Evolutionary conservation across 2,888 invertebrate genomes (phyloP).

Genomic region (Ophion ellenae): DNA sequence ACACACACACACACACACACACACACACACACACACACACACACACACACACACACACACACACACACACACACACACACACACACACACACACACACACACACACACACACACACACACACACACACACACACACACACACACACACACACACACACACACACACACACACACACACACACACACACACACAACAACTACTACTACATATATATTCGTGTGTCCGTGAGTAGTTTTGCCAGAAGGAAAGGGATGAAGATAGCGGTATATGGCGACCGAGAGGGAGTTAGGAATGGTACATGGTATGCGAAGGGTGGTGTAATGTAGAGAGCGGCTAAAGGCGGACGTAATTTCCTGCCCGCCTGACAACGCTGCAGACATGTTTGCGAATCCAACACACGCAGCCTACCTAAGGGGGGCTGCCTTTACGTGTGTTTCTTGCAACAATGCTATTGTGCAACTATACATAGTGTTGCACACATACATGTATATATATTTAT

Average conservation of each 20-base stretch:
- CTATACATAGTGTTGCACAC: neutral
- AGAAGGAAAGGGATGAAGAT: constrained; percentile 42
- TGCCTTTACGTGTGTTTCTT: constrained; percentile 76
- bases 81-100: constrained; percentile 36
- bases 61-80: constrained; percentile 41
- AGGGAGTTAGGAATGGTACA: constrained; percentile 50
- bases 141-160: constrained; percentile 42
- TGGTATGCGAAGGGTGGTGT: constrained; percentile 68
- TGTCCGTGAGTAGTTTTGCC: constrained; percentile 44
- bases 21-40: constrained; percentile 29
- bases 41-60: constrained; percentile 44
- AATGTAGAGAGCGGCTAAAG: constrained; percentile 82
- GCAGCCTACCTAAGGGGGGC: constrained; percentile 78
- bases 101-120: constrained; percentile 30
- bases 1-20: constrained; percentile 36
- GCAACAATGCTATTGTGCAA: constrained; percentile 74
- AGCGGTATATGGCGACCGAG: constrained; percentile 5
- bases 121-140: constrained; percentile 45
- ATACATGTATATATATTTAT: too few species aligned
- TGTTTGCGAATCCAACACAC: constrained; percentile 82
- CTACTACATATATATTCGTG: neutral
- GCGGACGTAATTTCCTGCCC: constrained; percentile 84
- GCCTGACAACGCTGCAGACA: constrained; percentile 82
- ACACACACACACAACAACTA: constrained; percentile 29
- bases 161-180: constrained; percentile 37